Evolutionary conservation across 2,797 vertebrate species (phyloP), one percentile per base, ranked within the genome.

Genomic region (Synanceia verrucosa): DNA sequence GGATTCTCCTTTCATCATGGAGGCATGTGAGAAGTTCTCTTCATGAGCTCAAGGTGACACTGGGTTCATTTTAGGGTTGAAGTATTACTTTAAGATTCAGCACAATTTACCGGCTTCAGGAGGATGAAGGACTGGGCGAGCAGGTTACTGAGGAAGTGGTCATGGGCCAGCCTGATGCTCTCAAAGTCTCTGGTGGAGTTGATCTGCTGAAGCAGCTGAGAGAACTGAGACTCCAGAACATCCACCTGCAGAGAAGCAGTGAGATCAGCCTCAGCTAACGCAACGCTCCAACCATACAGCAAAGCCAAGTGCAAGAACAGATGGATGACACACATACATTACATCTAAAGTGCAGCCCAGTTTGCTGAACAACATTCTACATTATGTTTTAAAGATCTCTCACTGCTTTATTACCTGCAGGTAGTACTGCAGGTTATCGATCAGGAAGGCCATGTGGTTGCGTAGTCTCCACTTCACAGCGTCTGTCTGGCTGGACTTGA

Each of bases 391-490:
- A 26, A 48, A 16, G 23, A 24, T 14, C 12, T 24, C 6, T 33
- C 18, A 9, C 24, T 5, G 16, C 0, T 0, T 5, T 16, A 0
- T 53, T 43, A 98, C 98, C 96, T 99, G 98, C 21, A 99, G 79
- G 74, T 99, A 99, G 84, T 99, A 99, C 88, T 99, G 98, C 79
- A 99, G 96, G 85, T 99, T 99, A 82, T 99, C 98, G 34, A 99
- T 97, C 16, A 99, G 79, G 84, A 99, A 99, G 0, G 97, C 96
- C 98, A 99, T 99, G 92, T 99, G 98, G 80, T 99, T 98, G 66
- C 97, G 95, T 4, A 99, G 92, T 28, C 96, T 94, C 95, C 96
- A 99, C 89, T 99, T 99, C 28, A 97, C 89, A 0, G 97, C 96
- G 0, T 97, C 97, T 0, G 94, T 97, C 87, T 96, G 94, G 86